Base-by-base conservation (phyloP, 2,888 invertebrate species). In the Tinea trinotella region DNA sequence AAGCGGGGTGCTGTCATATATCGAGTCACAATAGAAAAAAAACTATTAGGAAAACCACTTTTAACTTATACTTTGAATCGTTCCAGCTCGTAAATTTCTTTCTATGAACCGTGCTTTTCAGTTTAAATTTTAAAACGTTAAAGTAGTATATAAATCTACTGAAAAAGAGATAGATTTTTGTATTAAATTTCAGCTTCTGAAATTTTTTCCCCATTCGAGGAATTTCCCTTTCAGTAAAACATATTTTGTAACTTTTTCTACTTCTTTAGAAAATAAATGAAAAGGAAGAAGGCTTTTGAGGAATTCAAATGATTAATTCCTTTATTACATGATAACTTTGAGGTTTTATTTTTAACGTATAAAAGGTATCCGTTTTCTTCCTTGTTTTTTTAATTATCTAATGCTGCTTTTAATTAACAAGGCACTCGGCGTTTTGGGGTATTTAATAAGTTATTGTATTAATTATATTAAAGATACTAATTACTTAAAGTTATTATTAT, bases 101-200 rank as follows among this genome's bases (percentile, higher is more conserved):
- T 7, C 24, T 24, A n/a, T 24, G 24, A 50, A 17, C 24, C 18
- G 12, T 2, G 24, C 46, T 24, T 3, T 50, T 24, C 24, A 24
- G 20, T 50, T 50, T 24, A 50, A 50, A 50, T 24, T 50, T 50
- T 50, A 50, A 50, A 50, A 22, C 50, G 24, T 22, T 50, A 24
- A 50, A 50, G 50, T 50, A 24, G 24, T 24, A 9, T 50, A 50
- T 50, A 50, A 50, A 50, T 50, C 50, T 50, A 50, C 1, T 48
- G 3, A n/a, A 50, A 50, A 17, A n/a, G 19, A 46, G 46, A 40
- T 40, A 40, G 2, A 40, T 3, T 40, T n/a, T 13, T 40, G 40
- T 15, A 13, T 13, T 15, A 13, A 5, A 40, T 13, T 40, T 40
- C 15, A 7, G 30, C 7, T 40, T 6, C 40, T 40, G 40, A 40